A percentile compares a stretch with the other conserved stretches of the same genome.
Conservation (phyloP, 2,888 invertebrate species). For the Campoletis raptor region DNA sequence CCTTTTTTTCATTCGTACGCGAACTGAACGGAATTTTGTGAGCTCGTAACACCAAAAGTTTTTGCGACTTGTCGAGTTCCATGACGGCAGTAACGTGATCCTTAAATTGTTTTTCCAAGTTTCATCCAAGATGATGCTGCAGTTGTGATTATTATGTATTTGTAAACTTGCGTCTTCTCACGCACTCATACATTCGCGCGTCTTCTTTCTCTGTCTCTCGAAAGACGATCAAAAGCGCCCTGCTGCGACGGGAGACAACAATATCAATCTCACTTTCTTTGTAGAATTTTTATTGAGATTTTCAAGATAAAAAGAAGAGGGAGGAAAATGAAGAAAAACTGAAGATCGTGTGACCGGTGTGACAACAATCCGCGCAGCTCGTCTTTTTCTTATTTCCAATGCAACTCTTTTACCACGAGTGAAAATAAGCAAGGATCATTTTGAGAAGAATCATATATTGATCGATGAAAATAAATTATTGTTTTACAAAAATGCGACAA, state of each 20-base stretch:
- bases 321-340: not conserved
- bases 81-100: constrained; percentile 24
- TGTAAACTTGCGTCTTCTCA: constrained; percentile 26
- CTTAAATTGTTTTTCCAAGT: constrained; percentile 8
- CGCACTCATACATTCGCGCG: too few relatives aligned
- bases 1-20: constrained; percentile 25
- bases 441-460: not conserved
- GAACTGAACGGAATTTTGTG: constrained; percentile 2
- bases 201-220: not conserved
- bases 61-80: constrained; percentile 15
- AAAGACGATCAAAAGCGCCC: constrained; percentile 32
- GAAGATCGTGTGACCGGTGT: not conserved
- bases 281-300: not conserved
- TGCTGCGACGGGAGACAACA: constrained; percentile 20
- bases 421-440: not conserved
- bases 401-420: not conserved
- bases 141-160: constrained; percentile 41
- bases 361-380: not conserved
- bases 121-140: constrained; percentile 6
- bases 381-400: not conserved
- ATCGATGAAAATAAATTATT: not conserved
- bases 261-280: constrained; percentile 25
- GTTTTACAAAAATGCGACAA: constrained; percentile 49
- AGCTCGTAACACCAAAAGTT: not conserved
- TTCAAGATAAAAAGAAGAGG: constrained; percentile 6